phyloP scores from a whole-genome alignment of 2,113 vertebrate genomes.

The Trinectes maculatus region DNA sequence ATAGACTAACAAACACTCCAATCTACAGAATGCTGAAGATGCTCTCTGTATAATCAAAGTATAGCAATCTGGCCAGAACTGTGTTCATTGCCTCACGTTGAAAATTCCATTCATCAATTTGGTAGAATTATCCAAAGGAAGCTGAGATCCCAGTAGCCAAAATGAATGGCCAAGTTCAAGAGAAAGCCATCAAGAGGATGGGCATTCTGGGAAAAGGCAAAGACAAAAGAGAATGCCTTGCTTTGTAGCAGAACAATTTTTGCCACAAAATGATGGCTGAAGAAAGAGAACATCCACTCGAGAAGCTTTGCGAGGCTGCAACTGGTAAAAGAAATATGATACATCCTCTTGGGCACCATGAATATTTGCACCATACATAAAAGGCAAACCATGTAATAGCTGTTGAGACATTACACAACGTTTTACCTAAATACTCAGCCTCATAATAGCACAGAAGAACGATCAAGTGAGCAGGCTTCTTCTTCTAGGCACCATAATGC shows the following conservation, averaged over 20 bases:
- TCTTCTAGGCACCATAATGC: neutral
- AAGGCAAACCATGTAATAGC: no score
- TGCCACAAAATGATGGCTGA: neutral
- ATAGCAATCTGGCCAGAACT: neutral
- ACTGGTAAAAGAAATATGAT: slow-evolving; percentile 2
- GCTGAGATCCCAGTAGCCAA: neutral
- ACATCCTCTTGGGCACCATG: no score
- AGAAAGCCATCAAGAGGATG: slow-evolving; percentile 4
- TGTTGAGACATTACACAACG: no score
- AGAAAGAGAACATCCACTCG: neutral
- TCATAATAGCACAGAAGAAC: neutral
- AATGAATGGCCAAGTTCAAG: slow-evolving; percentile 15
- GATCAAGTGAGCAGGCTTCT: neutral
- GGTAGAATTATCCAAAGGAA: neutral
- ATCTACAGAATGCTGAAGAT: no score
- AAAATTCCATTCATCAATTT: neutral
- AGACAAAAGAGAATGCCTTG: slow-evolving; percentile 5
- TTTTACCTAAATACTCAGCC: neutral
- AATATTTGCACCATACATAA: no score
- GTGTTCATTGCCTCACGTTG: neutral
- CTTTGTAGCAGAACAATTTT: slow-evolving; percentile 9
- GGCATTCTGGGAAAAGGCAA: neutral
- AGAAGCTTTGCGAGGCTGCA: neutral
- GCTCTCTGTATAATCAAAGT: slow-evolving; percentile 4
- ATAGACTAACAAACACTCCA: neutral